Evolutionary conservation across 2,113 vertebrate genomes (phyloP).

Genomic region (Petrocephalus microphthalmus): DNA sequence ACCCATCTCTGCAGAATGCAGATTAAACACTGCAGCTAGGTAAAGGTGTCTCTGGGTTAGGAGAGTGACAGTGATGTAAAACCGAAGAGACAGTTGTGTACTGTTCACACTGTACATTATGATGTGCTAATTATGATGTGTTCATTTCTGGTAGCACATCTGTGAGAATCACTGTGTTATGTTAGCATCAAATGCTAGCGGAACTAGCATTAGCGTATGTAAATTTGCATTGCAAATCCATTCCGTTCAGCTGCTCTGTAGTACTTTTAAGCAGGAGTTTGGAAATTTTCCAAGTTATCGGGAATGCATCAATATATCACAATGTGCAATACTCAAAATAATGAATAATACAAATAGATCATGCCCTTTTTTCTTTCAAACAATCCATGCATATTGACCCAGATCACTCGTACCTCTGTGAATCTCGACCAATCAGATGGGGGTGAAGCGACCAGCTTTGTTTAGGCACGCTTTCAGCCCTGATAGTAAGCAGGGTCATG

Average conservation of each 20-base stretch:
- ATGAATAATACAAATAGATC: no score
- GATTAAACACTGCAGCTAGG: neutral
- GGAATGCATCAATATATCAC: no score
- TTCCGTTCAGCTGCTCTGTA: neutral
- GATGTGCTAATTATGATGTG: neutral
- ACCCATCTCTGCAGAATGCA: neutral
- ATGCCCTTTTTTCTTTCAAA: no score
- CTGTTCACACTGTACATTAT: neutral
- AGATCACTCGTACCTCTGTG: no score
- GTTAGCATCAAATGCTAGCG: neutral
- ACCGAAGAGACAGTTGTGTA: neutral
- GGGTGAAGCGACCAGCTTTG: neutral
- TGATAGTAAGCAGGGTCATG: neutral
- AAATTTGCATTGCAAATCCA: neutral
- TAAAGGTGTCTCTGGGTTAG: neutral
- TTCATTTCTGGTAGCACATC: neutral
- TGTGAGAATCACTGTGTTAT: neutral
- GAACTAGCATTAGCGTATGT: neutral
- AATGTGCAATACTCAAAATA: no score
- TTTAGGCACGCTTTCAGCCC: neutral
- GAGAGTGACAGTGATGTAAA: neutral
- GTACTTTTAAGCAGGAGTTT: neutral
- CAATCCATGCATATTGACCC: no score
- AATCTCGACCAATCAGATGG: neutral
- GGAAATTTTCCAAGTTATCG: no score